These are phyloP conservation scores for Pseudopipra pipra DNA, from an alignment of 2,113 vertebrate species.

Conservation along the genomic window DNA sequence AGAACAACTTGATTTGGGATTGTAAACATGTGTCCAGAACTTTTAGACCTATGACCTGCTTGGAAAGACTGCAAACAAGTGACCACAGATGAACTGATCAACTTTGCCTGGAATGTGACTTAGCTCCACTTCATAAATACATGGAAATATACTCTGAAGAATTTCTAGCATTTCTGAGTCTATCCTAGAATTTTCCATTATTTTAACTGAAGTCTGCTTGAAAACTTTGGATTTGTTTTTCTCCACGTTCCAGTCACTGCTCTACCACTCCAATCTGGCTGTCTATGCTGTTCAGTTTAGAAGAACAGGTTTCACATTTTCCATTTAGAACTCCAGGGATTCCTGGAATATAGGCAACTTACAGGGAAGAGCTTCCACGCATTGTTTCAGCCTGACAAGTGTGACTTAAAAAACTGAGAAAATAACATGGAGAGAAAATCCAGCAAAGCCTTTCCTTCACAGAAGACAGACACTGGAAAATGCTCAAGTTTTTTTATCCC, in stretches of 20 bases:
- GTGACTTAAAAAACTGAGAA: not conserved
- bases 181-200: not conserved
- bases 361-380: not conserved
- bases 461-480: not conserved
- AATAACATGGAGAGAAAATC: not conserved
- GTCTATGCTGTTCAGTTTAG: not conserved
- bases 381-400: slow-evolving; percentile 16
- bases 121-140: not conserved
- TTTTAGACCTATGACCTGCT: not conserved
- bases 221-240: not conserved
- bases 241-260: not conserved
- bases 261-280: not conserved
- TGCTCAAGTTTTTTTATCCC: not conserved
- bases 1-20: not conserved
- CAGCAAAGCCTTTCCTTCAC: not conserved
- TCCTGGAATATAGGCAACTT: slow-evolving; percentile 14
- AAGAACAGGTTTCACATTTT: slow-evolving; percentile 42
- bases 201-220: not conserved
- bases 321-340: slow-evolving; percentile 28
- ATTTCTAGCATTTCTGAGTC: not conserved
- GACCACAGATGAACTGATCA: not conserved
- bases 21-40: not conserved
- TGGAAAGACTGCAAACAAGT: not conserved
- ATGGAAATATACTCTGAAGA: not conserved
- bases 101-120: not conserved